Evolutionary conservation across 1,140 invertebrate species (phyloP).

Genomic region (Drosophila ercepeae): DNA sequence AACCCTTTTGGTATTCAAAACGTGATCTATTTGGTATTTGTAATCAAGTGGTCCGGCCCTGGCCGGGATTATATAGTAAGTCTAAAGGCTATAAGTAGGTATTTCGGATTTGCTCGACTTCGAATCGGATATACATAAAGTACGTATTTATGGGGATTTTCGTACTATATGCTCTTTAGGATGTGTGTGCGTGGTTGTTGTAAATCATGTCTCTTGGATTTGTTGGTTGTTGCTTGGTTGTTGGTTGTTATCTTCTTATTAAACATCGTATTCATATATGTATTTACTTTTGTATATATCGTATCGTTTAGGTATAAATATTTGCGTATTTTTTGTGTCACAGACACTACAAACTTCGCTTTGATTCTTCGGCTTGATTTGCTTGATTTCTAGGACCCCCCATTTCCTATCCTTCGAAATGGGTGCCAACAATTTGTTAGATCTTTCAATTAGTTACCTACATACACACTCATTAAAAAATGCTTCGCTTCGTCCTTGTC

Average conservation of each 20-base stretch:
- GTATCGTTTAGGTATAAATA: constrained; percentile 52
- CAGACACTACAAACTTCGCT: constrained; percentile 72
- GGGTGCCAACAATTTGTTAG: constrained; percentile 35
- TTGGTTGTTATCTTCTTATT: constrained; percentile 31
- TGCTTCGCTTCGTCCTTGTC: constrained; percentile 7
- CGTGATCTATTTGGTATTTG: constrained; percentile 32
- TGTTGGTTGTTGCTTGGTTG: constrained; percentile 24
- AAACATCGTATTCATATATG: constrained; percentile 33
- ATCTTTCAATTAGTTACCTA: constrained; percentile 55
- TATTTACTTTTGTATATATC: constrained; percentile 50
- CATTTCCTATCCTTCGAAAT: background rate
- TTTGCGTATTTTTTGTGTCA: constrained; percentile 46
- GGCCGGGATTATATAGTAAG: constrained; percentile 35
- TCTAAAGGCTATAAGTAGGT: constrained; percentile 56
- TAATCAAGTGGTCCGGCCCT: constrained; percentile 29
- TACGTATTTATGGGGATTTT: constrained; percentile 24
- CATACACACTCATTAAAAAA: constrained; percentile 67
- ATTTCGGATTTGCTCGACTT: constrained; percentile 26
- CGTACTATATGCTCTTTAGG: constrained; percentile 27
- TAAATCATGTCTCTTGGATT: constrained; percentile 78
- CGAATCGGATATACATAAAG: constrained; percentile 29
- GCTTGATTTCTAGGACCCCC: constrained; percentile 6
- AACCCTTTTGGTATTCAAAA: constrained; percentile 21
- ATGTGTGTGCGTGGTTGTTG: constrained; percentile 75
- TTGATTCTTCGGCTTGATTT: constrained; percentile 73